Evolutionary conservation across 2,888 invertebrate genomes (phyloP), one percentile per base, ranked within the genome.

Genomic region (Sphaerophoria taeniata): DNA sequence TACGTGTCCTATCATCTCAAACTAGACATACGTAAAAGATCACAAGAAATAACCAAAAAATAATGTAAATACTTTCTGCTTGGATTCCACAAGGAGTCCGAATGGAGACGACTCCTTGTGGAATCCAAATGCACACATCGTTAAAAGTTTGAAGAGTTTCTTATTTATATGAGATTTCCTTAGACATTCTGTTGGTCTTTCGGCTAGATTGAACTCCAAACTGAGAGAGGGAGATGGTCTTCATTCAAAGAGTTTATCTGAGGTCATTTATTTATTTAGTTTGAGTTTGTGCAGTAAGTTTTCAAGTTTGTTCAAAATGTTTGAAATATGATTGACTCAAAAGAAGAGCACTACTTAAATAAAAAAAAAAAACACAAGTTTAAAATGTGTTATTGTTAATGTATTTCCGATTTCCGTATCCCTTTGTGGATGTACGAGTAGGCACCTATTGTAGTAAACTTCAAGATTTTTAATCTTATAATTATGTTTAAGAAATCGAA

Each of bases 51-150:
- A n/a, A 16, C 24, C 16, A 43, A 11, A 53, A 55, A 73, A 12
- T 4, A 34, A 73, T 67, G 77, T 82, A 73, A 73, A 77, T 82
- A 73, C 56, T 43, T 73, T 69, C 24, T 12, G 58, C 39, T 47
- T 7, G 39, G 9, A 39, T 43, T 6, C 6, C 43, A 43, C 11
- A 11, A n/a, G 39, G 12, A 60, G 60, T 60, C n/a, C 6, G 6
- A 24, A 24, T 24, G 24, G 1, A 24, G 24, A 24, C 24, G 34
- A 14, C 34, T 51, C 31, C 31, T n/a, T 45, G 11, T 9, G 16
- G 24, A 24, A 24, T 69, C 16, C 65, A 34, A 74, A 71, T 80
- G 75, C 65, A 53, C 67, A 67, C 75, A 81, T 81, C 81, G 81
- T 76, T 81, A 72, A 76, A 81, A 81, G 65, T 72, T 81, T 9